These are phyloP conservation scores for Urosaurus nigricauda DNA, from an alignment of 2,797 vertebrate genomes.

Conservation along the genomic window DNA sequence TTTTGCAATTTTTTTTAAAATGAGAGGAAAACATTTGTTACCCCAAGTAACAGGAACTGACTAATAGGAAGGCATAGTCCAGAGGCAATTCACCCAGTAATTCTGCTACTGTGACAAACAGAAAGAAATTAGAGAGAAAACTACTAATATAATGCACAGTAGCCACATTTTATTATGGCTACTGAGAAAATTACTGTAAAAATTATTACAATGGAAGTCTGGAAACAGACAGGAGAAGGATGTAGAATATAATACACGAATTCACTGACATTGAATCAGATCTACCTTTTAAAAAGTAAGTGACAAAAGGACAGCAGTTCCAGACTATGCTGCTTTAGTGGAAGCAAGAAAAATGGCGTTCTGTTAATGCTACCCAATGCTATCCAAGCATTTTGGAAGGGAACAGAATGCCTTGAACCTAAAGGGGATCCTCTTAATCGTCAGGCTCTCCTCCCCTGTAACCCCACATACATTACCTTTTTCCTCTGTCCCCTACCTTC, in stretches of 20 bases:
- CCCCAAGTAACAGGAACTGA: not conserved
- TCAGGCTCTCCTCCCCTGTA: not conserved
- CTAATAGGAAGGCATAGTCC: not conserved
- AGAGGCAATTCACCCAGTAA: not conserved
- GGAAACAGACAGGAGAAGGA: not conserved
- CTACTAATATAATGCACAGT: not conserved
- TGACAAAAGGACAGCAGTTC: not conserved
- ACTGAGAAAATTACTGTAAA: too few relatives aligned
- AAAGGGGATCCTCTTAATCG: not conserved
- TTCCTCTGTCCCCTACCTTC: conserved; percentile 84
- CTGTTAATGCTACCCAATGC: conserved; percentile 2
- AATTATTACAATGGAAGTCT: not conserved
- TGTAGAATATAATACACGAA: not conserved
- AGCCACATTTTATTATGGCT: too few relatives aligned
- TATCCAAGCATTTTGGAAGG: not conserved
- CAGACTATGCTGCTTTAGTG: not conserved
- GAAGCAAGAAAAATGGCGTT: not conserved
- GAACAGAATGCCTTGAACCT: not conserved
- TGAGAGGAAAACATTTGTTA: not conserved
- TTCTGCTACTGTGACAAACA: not conserved
- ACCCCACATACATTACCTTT: conserved; percentile 11
- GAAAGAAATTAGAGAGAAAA: not conserved
- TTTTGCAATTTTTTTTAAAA: not conserved
- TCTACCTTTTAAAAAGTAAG: not conserved
- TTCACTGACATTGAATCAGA: not conserved